Conservation (phyloP, 2,888 invertebrate genomes). For the Therioaphis trifolii region DNA sequence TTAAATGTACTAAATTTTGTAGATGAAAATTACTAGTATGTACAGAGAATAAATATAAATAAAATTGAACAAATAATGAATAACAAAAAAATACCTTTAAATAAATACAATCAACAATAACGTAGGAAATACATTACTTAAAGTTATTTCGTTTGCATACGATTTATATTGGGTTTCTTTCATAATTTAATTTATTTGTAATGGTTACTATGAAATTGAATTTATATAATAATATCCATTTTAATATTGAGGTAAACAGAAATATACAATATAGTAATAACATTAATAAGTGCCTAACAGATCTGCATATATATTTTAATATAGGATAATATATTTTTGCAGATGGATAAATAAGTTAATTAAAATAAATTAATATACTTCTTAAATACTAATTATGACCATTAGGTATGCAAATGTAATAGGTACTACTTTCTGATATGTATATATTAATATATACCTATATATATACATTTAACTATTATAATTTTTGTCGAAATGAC, state of each 20-base stretch:
- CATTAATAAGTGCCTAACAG: not conserved
- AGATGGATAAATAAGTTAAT: slow-evolving; percentile 19
- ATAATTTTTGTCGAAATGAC: no score
- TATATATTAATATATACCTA: no score
- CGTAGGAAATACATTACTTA: not conserved
- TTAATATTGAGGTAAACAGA: not conserved
- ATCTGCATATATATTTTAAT: slow-evolving; percentile 36
- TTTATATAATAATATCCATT: not conserved
- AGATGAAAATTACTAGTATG: not conserved
- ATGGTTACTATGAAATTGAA: not conserved
- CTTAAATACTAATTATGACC: slow-evolving; percentile 54
- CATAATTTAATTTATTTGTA: not conserved
- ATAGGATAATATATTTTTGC: slow-evolving; percentile 39
- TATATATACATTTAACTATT: no score
- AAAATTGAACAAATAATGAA: not conserved
- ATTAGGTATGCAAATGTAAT: slow-evolving; percentile 16
- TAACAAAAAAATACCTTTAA: slow-evolving; percentile 20
- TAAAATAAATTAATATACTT: slow-evolving; percentile 27
- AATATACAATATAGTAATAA: slow-evolving; percentile 1
- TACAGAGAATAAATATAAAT: not conserved
- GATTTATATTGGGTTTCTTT: slow-evolving; percentile 29
- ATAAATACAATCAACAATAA: slow-evolving; percentile 4
- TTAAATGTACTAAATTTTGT: not conserved
- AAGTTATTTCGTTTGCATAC: not conserved
- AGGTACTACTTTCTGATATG: not conserved